Percentiles rank a stretch among this genome's conserved stretches.
Evolutionary conservation across 2,113 vertebrate species (phyloP).

Genomic region (Pteronura brasiliensis): DNA sequence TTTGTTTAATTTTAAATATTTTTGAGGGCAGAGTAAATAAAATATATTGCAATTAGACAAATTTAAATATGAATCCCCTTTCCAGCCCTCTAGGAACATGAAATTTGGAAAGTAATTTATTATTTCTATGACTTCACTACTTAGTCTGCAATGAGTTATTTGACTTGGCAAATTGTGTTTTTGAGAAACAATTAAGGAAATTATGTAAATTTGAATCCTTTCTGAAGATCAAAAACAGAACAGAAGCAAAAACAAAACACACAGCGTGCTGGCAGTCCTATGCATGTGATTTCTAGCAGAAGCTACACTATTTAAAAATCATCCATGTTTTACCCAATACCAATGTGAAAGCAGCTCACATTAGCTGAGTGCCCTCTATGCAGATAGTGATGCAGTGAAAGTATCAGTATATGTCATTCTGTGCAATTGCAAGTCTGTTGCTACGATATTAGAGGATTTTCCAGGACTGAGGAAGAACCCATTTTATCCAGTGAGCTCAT

Average conservation of each 20-base stretch:
- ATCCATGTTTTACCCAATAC: neutral
- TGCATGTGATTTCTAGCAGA: neutral
- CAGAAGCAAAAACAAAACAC: neutral
- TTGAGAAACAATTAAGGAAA: neutral
- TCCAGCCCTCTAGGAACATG: neutral
- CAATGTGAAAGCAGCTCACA: neutral
- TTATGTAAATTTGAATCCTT: neutral
- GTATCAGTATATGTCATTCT: too few species aligned
- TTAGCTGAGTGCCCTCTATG: neutral
- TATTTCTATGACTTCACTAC: neutral
- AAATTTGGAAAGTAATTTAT: neutral
- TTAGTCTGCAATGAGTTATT: neutral
- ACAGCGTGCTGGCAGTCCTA: neutral
- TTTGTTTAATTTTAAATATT: neutral
- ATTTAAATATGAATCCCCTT: neutral
- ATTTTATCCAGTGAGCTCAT: neutral
- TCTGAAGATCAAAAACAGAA: neutral
- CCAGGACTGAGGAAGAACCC: neutral
- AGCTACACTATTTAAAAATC: neutral
- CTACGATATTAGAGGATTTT: neutral
- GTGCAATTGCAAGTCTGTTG: fast-evolving
- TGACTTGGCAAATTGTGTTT: neutral
- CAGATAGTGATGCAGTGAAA: neutral
- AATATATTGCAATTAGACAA: neutral
- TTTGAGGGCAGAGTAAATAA: neutral